Percentiles rank a stretch among this genome's conserved stretches.
Evolutionary conservation across 23 tunicate genomes (phyloP).

Genomic region (Pegea sp.): DNA sequence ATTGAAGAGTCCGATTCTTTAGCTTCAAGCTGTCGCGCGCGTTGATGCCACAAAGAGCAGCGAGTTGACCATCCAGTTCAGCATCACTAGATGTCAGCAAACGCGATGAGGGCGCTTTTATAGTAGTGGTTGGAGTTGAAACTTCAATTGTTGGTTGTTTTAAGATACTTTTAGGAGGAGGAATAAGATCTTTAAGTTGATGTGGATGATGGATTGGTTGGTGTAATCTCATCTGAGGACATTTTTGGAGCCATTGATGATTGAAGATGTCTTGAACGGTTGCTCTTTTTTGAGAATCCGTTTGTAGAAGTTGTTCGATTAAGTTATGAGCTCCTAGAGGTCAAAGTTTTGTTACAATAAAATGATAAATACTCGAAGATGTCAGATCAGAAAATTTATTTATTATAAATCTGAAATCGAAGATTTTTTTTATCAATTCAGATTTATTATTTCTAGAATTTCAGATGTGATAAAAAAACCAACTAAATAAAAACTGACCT

Average conservation of each 20-base stretch:
- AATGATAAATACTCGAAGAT: neutral
- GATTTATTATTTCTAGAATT: too few relatives aligned
- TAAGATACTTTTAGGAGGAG: slow-evolving; percentile 13
- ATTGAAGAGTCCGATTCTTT: neutral
- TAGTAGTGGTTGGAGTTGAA: neutral
- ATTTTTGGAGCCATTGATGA: slow-evolving; percentile 18
- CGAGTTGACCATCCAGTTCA: slow-evolving; percentile 25
- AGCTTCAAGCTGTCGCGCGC: slow-evolving; percentile 53
- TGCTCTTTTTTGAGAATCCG: slow-evolving; percentile 33
- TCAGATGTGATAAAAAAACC: neutral
- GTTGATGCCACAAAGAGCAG: slow-evolving; percentile 39
- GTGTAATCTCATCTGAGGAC: neutral
- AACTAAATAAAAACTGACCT: slow-evolving; percentile 3
- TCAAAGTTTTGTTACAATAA: too few relatives aligned
- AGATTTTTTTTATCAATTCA: too few relatives aligned
- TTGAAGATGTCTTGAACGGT: slow-evolving; percentile 29
- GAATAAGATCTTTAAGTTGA: slow-evolving; percentile 1
- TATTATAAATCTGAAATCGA: too few relatives aligned
- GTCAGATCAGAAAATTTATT: too few relatives aligned
- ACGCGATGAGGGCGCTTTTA: neutral
- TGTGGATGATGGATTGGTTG: neutral
- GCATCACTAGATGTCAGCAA: neutral
- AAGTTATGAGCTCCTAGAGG: slow-evolving; percentile 34
- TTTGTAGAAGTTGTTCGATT: slow-evolving; percentile 26
- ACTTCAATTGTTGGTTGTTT: slow-evolving; percentile 1